Conservation (phyloP, 1,140 invertebrate genomes). For the Aricia agestis region DNA sequence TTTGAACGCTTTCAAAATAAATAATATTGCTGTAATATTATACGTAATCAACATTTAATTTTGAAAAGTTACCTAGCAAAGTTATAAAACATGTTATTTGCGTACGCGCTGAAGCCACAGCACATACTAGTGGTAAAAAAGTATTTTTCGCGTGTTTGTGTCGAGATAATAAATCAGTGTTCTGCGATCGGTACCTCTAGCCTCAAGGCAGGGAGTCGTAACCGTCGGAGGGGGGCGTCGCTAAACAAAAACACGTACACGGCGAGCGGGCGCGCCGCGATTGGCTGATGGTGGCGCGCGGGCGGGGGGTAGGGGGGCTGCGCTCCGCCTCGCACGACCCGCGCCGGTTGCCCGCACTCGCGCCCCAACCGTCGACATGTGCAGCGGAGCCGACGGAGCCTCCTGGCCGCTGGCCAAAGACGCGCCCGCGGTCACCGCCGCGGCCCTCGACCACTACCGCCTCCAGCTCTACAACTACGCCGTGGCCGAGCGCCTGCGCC, state of each 20-base stretch:
- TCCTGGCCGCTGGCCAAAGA: slow-evolving; percentile 64
- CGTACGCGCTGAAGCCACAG: too few relatives aligned
- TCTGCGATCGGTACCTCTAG: slow-evolving; percentile 48
- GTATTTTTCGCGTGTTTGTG: background rate
- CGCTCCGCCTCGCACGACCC: slow-evolving; percentile 19
- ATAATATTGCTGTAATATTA: too few relatives aligned
- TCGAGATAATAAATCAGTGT: slow-evolving; percentile 30
- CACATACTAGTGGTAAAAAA: too few relatives aligned
- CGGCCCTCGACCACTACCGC: slow-evolving; percentile 88
- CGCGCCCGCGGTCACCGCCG: slow-evolving; percentile 72
- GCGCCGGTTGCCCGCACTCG: slow-evolving; percentile 39
- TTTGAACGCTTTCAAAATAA: too few relatives aligned
- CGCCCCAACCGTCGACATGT: slow-evolving; percentile 59
- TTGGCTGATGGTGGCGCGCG: slow-evolving; percentile 42
- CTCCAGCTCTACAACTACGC: slow-evolving; percentile 93
- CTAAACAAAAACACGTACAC: slow-evolving; percentile 77
- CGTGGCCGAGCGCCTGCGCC: slow-evolving; percentile 86
- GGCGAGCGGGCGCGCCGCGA: slow-evolving; percentile 48
- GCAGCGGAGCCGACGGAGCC: slow-evolving; percentile 63
- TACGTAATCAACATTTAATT: too few relatives aligned
- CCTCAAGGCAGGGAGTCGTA: slow-evolving; percentile 63
- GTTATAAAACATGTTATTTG: too few relatives aligned
- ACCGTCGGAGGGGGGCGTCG: slow-evolving; percentile 66
- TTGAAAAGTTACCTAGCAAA: too few relatives aligned
- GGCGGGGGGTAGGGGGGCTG: slow-evolving; percentile 25